Evolutionary conservation across 2,113 vertebrate species (phyloP).

Genomic region (Podarcis raffonei): DNA sequence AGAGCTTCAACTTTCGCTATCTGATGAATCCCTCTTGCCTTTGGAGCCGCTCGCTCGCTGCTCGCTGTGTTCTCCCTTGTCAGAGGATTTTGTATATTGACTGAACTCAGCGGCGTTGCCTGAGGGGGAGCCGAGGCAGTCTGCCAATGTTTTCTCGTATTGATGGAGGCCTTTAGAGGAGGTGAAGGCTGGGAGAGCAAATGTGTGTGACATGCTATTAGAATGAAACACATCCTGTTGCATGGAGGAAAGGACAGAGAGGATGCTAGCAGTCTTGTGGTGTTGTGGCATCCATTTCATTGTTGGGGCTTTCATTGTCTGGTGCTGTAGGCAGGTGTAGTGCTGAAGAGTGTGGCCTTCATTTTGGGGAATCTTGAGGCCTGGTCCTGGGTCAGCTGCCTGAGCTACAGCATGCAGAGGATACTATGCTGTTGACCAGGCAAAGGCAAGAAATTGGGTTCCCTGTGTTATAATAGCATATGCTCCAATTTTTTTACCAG

Average conservation of each 20-base stretch:
- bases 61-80: slow-evolving; percentile 28
- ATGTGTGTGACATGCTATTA: slow-evolving; percentile 1
- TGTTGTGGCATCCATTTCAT: background rate
- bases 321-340: background rate
- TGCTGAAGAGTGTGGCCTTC: background rate
- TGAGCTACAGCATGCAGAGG: background rate
- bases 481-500: too few species aligned
- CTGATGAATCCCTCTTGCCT: slow-evolving; percentile 16
- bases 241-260: background rate
- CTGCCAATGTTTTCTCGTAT: slow-evolving; percentile 28
- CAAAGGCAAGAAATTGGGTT: background rate
- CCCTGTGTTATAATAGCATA: too few species aligned
- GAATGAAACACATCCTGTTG: slow-evolving; percentile 13
- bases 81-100: slow-evolving; percentile 41
- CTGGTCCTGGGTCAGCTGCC: background rate
- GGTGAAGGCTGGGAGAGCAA: slow-evolving; percentile 26
- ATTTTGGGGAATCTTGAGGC: too few species aligned
- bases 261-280: background rate
- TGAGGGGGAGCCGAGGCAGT: slow-evolving; percentile 19
- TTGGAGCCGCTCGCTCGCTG: slow-evolving; percentile 11
- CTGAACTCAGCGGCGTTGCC: slow-evolving; percentile 44
- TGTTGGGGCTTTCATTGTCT: background rate
- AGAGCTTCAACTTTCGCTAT: slow-evolving; percentile 21
- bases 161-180: slow-evolving; percentile 28
- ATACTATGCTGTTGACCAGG: too few species aligned